Evolutionary conservation across 2,113 vertebrate species (phyloP).

Genomic region (Neogale vison): DNA sequence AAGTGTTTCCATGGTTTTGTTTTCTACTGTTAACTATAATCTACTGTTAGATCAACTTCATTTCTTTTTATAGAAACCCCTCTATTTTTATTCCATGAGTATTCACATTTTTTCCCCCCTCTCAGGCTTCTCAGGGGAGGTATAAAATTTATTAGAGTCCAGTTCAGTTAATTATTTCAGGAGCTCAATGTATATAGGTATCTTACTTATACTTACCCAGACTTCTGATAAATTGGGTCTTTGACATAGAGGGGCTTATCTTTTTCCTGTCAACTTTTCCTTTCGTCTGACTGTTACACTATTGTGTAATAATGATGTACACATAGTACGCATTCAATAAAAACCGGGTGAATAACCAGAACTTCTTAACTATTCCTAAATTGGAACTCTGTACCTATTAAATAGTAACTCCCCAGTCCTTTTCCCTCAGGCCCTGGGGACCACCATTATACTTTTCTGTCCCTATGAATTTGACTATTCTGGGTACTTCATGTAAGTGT

Average conservation of each 20-base stretch:
- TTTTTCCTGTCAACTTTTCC: not conserved
- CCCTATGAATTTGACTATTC: not conserved
- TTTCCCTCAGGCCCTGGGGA: not conserved
- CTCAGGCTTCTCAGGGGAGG: not conserved
- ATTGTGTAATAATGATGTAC: not conserved
- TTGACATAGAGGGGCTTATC: not conserved
- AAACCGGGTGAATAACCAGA: not conserved
- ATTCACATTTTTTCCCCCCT: not conserved
- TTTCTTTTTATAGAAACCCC: conserved; percentile 17
- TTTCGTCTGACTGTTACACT: not conserved
- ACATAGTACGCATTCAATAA: not conserved
- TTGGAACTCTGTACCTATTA: not conserved
- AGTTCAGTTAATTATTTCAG: not conserved
- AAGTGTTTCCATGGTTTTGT: not conserved
- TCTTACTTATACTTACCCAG: not conserved
- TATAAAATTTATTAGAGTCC: not conserved
- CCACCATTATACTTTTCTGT: not conserved
- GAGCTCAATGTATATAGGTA: not conserved
- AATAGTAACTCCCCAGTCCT: not conserved
- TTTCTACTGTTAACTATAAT: not conserved
- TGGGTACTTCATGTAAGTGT: not conserved
- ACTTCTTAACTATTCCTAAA: not conserved
- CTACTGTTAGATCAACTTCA: not conserved
- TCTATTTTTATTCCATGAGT: not conserved
- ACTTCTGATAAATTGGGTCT: not conserved